Conservation (phyloP, 2,888 invertebrate genomes). For the Ornithoptera priamus region DNA sequence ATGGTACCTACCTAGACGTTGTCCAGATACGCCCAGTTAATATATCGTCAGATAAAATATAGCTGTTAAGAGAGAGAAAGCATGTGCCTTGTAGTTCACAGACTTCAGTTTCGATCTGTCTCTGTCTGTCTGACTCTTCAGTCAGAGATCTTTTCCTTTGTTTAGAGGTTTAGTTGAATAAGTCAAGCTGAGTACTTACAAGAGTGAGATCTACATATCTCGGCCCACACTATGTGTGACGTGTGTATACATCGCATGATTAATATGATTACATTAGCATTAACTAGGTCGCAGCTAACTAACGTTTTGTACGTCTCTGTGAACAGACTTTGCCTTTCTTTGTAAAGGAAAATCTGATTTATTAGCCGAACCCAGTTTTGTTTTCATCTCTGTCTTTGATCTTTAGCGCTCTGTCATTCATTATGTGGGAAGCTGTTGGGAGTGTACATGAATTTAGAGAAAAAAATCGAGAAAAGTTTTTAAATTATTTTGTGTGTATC, state of each 20-base stretch:
- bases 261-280: conserved; percentile 20
- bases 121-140: too few relatives aligned
- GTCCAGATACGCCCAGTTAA: too few relatives aligned
- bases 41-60: too few relatives aligned
- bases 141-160: too few relatives aligned
- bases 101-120: too few relatives aligned
- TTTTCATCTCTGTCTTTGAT: conserved; percentile 21
- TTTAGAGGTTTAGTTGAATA: background rate
- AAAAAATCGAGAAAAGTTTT: too few relatives aligned
- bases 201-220: conserved; percentile 7
- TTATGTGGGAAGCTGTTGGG: background rate
- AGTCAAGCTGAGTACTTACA: conserved; percentile 5
- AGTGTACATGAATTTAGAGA: background rate
- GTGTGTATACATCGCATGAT: conserved; percentile 1
- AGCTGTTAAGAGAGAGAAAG: too few relatives aligned
- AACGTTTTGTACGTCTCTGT: conserved; percentile 15
- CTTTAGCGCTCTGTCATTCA: conserved; percentile 6
- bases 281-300: conserved; percentile 16
- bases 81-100: too few relatives aligned
- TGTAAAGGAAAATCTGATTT: conserved; percentile 31
- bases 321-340: conserved; percentile 21
- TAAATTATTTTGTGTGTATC: too few relatives aligned
- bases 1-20: too few relatives aligned
- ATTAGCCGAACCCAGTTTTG: conserved; percentile 27
- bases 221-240: too few relatives aligned